Percentiles rank a stretch among this genome's conserved stretches.
phyloP scores from a whole-genome alignment of 1,140 invertebrate genomes.

The Trichonephila clavipes region DNA sequence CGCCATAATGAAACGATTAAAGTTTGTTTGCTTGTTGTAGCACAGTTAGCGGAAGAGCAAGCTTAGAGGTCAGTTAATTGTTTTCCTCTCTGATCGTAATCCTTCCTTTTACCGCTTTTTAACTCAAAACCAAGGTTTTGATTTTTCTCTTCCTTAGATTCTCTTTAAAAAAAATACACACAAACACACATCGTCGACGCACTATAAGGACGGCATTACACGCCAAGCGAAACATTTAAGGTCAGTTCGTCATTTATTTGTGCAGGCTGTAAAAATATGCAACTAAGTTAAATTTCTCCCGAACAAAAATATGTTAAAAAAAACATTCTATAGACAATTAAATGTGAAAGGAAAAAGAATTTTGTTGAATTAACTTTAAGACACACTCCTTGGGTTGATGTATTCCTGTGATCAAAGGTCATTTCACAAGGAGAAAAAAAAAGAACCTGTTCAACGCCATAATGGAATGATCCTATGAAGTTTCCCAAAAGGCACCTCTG shows the following conservation, averaged over 20 bases:
- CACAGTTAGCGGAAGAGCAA: conserved; percentile 57
- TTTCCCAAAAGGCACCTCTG: no score
- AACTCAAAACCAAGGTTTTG: conserved; percentile 39
- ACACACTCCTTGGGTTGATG: no score
- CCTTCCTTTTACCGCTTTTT: conserved; percentile 39
- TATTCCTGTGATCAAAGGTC: no score
- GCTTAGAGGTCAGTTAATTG: conserved; percentile 59
- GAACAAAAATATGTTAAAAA: no score
- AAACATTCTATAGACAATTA: no score
- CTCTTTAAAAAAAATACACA: neutral
- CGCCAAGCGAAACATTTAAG: conserved; percentile 11
- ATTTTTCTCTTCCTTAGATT: neutral
- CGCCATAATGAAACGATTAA: conserved; percentile 45
- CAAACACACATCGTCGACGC: neutral
- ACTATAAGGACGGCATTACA: neutral
- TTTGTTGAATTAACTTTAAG: no score
- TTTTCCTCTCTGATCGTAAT: conserved; percentile 27
- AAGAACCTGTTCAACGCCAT: no score
- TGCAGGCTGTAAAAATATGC: no score
- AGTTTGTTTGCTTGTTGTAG: conserved; percentile 19
- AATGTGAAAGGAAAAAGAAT: no score
- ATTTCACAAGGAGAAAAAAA: no score
- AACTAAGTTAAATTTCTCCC: no score
- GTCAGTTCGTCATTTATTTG: neutral
- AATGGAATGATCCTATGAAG: no score